Base-by-base conservation (phyloP, 2,797 vertebrate genomes). In the Rhynchonycteris naso region DNA sequence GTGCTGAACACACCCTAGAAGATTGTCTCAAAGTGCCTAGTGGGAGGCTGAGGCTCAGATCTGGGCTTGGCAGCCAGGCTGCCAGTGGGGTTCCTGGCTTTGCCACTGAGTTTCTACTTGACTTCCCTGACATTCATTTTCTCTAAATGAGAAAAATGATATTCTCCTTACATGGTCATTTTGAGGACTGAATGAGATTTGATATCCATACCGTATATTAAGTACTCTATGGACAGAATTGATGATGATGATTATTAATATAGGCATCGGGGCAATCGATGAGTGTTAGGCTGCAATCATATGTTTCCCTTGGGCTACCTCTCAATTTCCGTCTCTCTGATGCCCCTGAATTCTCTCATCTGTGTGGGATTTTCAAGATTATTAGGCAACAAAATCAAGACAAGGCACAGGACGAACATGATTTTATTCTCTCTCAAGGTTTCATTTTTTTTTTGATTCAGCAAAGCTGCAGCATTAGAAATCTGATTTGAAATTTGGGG, bases 361-460 rank as follows among this genome's bases (percentile, higher is more conserved):
- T 80, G 2, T 43, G 35, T 90, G 26, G 8, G 18, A 38, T 86
- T 84, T 89, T 80, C 47, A 66, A 93, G 52, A 66, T 78, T 80
- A n/a, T 22, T 38, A 47, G 5, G 13, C 14, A n/a, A 5, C 24
- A 76, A 84, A 93, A 56, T 69, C 28, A n/a, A 75, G 81, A 33
- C 8, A 89, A 71, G 15, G 16, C 13, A 13, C 28, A 30, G 14
- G 18, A 10, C 38, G 15, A 78, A 86, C 21, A 78, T 30, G 11
- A 43, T 13, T 18, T 71, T 47, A 47, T 91, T 89, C 16, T 78
- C 13, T 58, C 30, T 54, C 19, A 75, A 30, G 26, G 22, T 68
- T 69, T 95, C 26, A 16, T 71, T 88, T 93, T 52, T 71, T 88
- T 93, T 52, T 56, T 65, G 30, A 79, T 28, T 74, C 4, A 63